Evolutionary conservation across 2,888 invertebrate genomes (phyloP).

Genomic region (Trichacis sp.): DNA sequence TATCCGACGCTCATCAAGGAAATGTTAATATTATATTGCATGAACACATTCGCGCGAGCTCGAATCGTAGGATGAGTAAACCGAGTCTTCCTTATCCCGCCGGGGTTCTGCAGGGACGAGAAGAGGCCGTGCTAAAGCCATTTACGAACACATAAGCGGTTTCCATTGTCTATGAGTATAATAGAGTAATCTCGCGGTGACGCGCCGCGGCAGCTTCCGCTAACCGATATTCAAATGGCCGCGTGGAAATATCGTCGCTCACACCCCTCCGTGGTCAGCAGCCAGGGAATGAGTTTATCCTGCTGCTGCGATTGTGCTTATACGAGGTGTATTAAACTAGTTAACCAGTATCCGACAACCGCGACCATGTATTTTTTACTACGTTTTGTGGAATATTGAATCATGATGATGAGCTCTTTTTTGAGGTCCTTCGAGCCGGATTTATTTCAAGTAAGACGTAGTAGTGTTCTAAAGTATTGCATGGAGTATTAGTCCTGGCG

Average conservation of each 20-base stretch:
- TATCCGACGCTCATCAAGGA: too few species aligned
- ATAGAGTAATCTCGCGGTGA: slow-evolving; percentile 69
- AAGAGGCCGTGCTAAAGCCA: slow-evolving; percentile 55
- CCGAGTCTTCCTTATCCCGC: slow-evolving; percentile 35
- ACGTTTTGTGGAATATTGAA: too few species aligned
- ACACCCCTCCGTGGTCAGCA: slow-evolving; percentile 43
- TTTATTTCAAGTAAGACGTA: too few species aligned
- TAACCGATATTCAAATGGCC: slow-evolving; percentile 64
- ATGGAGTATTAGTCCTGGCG: too few species aligned
- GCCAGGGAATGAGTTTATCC: slow-evolving; percentile 46
- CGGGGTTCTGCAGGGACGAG: slow-evolving; percentile 16
- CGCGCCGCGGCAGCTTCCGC: slow-evolving; percentile 57
- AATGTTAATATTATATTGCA: too few species aligned
- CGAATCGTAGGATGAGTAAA: slow-evolving; percentile 18
- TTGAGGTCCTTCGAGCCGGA: too few species aligned
- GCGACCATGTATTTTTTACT: slow-evolving; percentile 18
- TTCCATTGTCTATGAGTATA: slow-evolving; percentile 68
- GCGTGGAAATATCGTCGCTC: slow-evolving; percentile 49
- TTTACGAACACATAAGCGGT: slow-evolving; percentile 67
- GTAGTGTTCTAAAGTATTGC: too few species aligned
- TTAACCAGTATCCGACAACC: slow-evolving; percentile 22
- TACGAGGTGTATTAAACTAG: slow-evolving; percentile 28
- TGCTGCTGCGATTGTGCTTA: slow-evolving; percentile 33
- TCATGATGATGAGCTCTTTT: too few species aligned
- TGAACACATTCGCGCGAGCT: too few species aligned